Conservation (phyloP, 2,888 invertebrate genomes). For the Tortrix viridana region DNA sequence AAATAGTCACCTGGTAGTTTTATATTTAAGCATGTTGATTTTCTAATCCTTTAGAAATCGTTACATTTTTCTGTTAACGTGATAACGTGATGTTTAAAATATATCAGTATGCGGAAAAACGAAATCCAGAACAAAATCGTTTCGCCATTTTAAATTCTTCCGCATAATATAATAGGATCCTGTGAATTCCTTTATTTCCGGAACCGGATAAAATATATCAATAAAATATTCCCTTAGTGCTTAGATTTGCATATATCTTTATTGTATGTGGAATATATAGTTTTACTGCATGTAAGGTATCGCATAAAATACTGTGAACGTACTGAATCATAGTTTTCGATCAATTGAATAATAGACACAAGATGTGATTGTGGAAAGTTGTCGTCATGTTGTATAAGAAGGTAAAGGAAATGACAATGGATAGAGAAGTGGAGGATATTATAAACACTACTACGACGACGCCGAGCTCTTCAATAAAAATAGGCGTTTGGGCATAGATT, state of each 20-base stretch:
- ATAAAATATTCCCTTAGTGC: conserved; percentile 29
- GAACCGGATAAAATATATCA: conserved; percentile 33
- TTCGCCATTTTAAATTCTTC: conserved; percentile 14
- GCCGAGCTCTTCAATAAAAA: too few relatives aligned
- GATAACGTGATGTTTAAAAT: too few relatives aligned
- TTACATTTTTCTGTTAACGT: too few relatives aligned
- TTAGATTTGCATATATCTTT: conserved; percentile 36
- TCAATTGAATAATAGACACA: conserved; percentile 7
- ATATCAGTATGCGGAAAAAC: background rate
- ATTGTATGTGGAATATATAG: conserved; percentile 25
- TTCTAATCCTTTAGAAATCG: too few relatives aligned
- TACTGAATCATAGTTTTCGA: conserved; percentile 20
- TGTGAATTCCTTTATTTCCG: conserved; percentile 23
- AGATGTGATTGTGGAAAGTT: background rate
- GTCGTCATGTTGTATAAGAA: too few relatives aligned
- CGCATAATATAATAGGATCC: conserved; percentile 23
- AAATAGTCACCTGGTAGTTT: too few relatives aligned
- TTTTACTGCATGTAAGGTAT: conserved; percentile 32
- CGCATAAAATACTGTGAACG: conserved; percentile 31
- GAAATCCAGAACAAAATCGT: background rate
- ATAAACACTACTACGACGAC: too few relatives aligned
- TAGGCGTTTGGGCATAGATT: too few relatives aligned
- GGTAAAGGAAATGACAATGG: too few relatives aligned
- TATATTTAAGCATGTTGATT: too few relatives aligned
- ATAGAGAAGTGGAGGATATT: too few relatives aligned